phyloP scores from a whole-genome alignment of 1,140 invertebrate species.

The Telenomus remus region DNA sequence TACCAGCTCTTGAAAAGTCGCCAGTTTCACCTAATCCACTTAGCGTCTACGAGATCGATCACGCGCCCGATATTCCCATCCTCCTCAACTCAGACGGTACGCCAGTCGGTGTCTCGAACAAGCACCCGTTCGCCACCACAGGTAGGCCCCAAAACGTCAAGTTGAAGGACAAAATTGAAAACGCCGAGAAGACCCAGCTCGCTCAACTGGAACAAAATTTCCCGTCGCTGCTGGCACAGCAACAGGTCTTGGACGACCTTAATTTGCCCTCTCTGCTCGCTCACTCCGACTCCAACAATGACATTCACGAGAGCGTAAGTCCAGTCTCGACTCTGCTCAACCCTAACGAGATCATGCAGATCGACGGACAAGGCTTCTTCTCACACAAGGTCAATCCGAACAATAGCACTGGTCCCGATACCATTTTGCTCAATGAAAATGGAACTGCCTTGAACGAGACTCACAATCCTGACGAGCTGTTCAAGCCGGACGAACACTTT shows the following conservation, averaged over 20 bases:
- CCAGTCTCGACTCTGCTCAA: constrained; percentile 75
- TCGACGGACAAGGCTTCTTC: constrained; percentile 69
- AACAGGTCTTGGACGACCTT: constrained; percentile 65
- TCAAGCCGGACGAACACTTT: constrained; percentile 61
- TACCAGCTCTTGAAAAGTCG: constrained; percentile 69
- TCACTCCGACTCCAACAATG: constrained; percentile 64
- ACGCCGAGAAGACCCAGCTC: constrained; percentile 65
- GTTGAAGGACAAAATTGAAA: constrained; percentile 44
- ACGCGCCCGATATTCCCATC: constrained; percentile 70
- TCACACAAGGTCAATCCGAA: constrained; percentile 64
- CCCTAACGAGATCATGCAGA: constrained; percentile 71
- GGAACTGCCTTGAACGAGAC: constrained; percentile 77
- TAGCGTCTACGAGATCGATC: constrained; percentile 66
- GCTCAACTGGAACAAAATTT: constrained; percentile 64
- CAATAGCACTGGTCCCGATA: constrained; percentile 79
- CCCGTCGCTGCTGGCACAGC: constrained; percentile 62
- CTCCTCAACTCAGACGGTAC: constrained; percentile 68
- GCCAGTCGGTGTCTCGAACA: constrained; percentile 57
- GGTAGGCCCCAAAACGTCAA: constrained; percentile 33
- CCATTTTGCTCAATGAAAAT: constrained; percentile 80
- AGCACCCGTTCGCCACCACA: constrained; percentile 45
- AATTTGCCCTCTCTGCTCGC: constrained; percentile 63
- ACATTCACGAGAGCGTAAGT: constrained; percentile 65
- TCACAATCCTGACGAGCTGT: constrained; percentile 78
- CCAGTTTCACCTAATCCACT: constrained; percentile 24